Base-by-base conservation (phyloP, 2,888 invertebrate species). In the Chelonus formosanus region DNA sequence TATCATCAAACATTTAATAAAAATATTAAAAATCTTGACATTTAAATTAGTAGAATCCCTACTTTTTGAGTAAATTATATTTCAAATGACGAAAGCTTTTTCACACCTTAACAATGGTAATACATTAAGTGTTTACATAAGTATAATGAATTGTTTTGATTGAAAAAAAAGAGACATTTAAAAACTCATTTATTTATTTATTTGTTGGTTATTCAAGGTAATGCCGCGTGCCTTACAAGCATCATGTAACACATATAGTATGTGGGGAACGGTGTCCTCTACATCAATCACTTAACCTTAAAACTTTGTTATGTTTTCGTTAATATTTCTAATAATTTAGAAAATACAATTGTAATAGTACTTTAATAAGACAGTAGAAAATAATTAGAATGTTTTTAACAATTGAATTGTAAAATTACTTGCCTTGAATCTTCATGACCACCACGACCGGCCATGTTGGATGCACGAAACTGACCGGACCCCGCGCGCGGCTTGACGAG, bases 391-490 rank as follows among this genome's bases (percentile, higher is more conserved):
- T 1, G 20, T 20, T 44, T 32, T 32, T 10, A 34, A 53, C 43
- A 43, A 34, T 45, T n/a, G 32, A 40, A 34, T 10, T 43, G 4
- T 6, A 34, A 7, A 20, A 71, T 80, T 83, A 83, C 86, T 88
- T 89, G 92, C 93, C 93, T 93, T 86, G 90, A 88, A 90, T 93
- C 91, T 85, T 92, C 92, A 88, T 90, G 92, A 88, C 91, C 90
- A 90, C 91, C 90, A 88, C 92, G 92, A 88, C 92, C 92, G 90
- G 93, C 93, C 93, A 93, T 93, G 91, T 93, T 93, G 89, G 88
- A 88, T 88, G 81, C 80, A 81, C 81, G 80, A 78, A 83, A 82
- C 81, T 81, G 77, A 76, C 77, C 76, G 76, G 75, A 79, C 53
- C 50, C 77, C 74, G 77, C 78, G 78, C 76, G 78, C 78, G 75